Percentiles rank a stretch among this genome's conserved stretches.
Evolutionary conservation across 2,113 vertebrate species (phyloP).

Genomic region (Psophia crepitans): DNA sequence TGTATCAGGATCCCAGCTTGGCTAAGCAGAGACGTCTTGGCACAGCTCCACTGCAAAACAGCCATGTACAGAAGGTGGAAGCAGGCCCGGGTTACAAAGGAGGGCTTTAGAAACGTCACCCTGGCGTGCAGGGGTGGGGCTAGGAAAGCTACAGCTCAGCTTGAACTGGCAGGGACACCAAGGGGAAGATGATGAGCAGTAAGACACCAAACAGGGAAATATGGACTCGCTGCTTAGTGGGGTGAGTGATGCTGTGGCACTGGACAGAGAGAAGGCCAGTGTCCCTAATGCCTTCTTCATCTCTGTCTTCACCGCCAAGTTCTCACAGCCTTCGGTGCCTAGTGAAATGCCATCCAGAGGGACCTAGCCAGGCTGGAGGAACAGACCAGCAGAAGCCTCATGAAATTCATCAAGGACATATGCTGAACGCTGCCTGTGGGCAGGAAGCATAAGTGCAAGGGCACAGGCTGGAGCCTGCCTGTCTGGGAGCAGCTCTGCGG

Average conservation of each 20-base stretch:
- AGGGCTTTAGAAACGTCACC: background rate
- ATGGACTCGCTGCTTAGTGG: background rate
- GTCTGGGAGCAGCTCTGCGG: background rate
- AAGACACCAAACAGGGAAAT: background rate
- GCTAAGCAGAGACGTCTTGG: background rate
- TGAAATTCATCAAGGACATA: background rate
- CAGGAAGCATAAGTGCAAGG: background rate
- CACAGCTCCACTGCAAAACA: background rate
- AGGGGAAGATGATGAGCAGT: background rate
- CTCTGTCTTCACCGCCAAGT: background rate
- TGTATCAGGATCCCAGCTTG: rapidly evolving
- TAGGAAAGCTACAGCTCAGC: background rate
- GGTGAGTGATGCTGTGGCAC: background rate
- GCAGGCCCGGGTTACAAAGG: background rate
- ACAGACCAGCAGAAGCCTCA: background rate
- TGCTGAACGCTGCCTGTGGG: background rate
- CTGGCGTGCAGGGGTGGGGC: background rate
- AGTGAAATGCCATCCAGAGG: background rate
- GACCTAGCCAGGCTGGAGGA: background rate
- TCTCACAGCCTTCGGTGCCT: background rate
- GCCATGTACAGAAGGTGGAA: background rate
- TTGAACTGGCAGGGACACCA: background rate
- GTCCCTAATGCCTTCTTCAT: background rate
- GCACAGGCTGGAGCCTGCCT: background rate
- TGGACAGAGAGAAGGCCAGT: background rate